Evolutionary conservation across 1,140 invertebrate genomes (phyloP).

Genomic region (Sarcophaga peregrina): DNA sequence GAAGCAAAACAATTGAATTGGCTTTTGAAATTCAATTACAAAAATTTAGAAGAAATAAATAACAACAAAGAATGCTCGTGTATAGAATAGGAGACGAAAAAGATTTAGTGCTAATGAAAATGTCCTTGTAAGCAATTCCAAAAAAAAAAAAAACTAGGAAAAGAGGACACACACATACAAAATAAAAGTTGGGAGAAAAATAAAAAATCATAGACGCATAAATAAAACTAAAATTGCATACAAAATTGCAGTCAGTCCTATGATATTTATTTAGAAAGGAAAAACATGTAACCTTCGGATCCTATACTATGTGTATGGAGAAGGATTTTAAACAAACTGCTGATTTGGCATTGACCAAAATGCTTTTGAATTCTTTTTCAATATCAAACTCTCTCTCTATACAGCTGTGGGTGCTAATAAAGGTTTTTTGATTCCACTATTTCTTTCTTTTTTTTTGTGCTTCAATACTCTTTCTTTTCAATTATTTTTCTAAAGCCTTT

Average conservation of each 20-base stretch:
- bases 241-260: background rate
- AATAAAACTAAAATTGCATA: constrained; percentile 4
- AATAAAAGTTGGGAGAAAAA: too few species aligned
- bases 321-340: background rate
- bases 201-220: background rate
- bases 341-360: background rate
- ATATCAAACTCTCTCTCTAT: background rate
- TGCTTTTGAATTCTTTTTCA: background rate
- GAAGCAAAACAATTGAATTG: background rate
- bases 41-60: too few species aligned
- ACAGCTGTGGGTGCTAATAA: constrained; percentile 7
- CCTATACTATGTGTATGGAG: too few species aligned
- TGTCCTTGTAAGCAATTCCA: background rate
- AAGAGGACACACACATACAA: too few species aligned
- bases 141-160: background rate
- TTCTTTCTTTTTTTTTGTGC: background rate
- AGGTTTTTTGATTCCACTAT: background rate
- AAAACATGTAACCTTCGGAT: too few species aligned
- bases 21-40: constrained; percentile 3
- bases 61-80: too few species aligned
- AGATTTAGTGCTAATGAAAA: constrained; percentile 18
- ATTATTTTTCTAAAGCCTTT: constrained; percentile 1
- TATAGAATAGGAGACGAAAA: background rate
- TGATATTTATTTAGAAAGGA: too few species aligned
- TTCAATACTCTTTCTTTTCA: background rate